Base-by-base conservation (phyloP, 2,797 vertebrate genomes). In the Spea hammondii region DNA sequence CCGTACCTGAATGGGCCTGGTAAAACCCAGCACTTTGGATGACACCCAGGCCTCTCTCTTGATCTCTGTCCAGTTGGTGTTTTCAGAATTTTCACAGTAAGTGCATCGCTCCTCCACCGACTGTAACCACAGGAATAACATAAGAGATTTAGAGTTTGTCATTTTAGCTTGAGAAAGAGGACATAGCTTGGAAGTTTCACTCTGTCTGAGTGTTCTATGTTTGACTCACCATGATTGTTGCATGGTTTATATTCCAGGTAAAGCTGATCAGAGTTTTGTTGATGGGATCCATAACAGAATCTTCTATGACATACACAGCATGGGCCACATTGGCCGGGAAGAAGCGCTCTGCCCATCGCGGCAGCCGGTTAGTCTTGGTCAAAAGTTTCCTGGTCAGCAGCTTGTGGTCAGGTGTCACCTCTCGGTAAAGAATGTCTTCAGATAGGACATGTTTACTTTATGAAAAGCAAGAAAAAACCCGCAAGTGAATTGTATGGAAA, bases 201-300 rank as follows among this genome's bases (percentile, higher is more conserved):
- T 53, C 51, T 53, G 51, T 7, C 51, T 53, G 11, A 53, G 11
- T 4, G 51, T 8, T 53, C 11, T 57, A 13, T 57, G 10, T 64
- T 48, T 32, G 9, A 71, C 86, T 84, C 88, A 99, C 97, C 97
- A 99, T 96, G 70, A 98, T 88, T 73, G 95, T 92, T 5, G 93
- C 93, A 0, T 99, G 97, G 86, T 93, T 99, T 89, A 99, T 96
- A 88, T 99, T 99, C 98, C 97, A 97, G 53, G 96, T 97, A 82
- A 96, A 91, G 0, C 97, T 98, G 86, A 96, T 97, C 94, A 99
- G 94, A 88, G 94, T 98, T 89, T 89, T 92, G 88, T 92, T 94
- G 87, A 92, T 90, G 76, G 95, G 95, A 90, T 99, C 96, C 89
- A 98, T 95, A 4, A 99, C 87, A 8, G 97, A 99, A 86, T 99